A percentile compares a stretch with the other conserved stretches of the same genome.
phyloP scores from a whole-genome alignment of 2,888 invertebrate genomes.

The Drosophila seclusa region DNA sequence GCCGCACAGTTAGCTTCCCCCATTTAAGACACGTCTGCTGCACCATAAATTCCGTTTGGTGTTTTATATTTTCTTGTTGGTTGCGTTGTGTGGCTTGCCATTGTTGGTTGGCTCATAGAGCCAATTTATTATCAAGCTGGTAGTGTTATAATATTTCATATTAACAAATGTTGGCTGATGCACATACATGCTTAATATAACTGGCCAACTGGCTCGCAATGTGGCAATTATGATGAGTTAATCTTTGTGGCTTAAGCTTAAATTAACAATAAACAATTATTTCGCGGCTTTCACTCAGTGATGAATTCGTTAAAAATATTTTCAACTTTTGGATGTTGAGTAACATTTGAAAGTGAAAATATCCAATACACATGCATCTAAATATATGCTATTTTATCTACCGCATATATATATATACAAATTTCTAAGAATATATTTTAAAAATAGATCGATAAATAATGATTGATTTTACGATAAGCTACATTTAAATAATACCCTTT shows the following conservation, averaged over 20 bases:
- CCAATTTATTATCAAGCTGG: constrained; percentile 67
- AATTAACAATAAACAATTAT: constrained; percentile 32
- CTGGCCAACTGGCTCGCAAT: constrained; percentile 6
- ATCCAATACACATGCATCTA: not conserved
- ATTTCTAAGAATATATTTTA: not conserved
- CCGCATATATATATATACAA: accelerated
- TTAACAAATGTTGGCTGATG: constrained; percentile 64
- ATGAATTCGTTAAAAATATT: constrained; percentile 24
- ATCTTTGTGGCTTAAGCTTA: constrained; percentile 40
- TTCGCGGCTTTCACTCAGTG: constrained; percentile 5
- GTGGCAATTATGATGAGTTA: constrained; percentile 46
- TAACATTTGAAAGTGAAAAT: not conserved
- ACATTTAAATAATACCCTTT: not conserved
- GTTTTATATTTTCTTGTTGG: constrained; percentile 21
- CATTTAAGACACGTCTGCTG: constrained; percentile 42
- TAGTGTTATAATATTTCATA: constrained; percentile 70
- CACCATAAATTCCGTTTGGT: constrained; percentile 63
- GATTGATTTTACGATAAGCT: not conserved
- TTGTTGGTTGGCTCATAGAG: constrained; percentile 53
- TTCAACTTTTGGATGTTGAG: not conserved
- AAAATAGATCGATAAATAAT: not conserved
- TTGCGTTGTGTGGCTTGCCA: constrained; percentile 54
- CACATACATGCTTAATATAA: constrained; percentile 2
- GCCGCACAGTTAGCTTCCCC: constrained; percentile 8
- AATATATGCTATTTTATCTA: not conserved